These are phyloP conservation scores for Microcebus jonahi DNA, from an alignment of 2,113 vertebrate species.

Conservation along the genomic window DNA sequence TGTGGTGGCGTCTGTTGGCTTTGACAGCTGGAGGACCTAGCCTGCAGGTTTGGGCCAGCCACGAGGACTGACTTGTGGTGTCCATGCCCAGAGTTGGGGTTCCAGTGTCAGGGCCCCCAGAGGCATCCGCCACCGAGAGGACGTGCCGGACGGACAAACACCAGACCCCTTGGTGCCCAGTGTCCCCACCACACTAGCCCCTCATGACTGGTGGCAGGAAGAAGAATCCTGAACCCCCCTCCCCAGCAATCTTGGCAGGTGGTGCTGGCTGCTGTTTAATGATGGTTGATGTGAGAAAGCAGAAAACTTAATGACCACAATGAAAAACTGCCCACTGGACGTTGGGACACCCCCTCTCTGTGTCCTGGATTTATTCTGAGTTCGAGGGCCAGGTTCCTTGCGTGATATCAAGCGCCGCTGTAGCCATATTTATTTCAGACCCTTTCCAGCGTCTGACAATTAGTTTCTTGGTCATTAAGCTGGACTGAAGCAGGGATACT, in stretches of 20 bases:
- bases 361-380: background rate
- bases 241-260: background rate
- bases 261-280: background rate
- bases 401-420: background rate
- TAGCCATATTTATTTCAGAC: conserved; percentile 43
- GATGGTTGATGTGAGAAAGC: background rate
- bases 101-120: background rate
- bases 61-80: background rate
- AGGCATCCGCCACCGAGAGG: too few species aligned
- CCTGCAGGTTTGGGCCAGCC: background rate
- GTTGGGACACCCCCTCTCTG: background rate
- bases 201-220: background rate
- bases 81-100: background rate
- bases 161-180: background rate
- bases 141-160: background rate
- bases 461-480: conserved; percentile 68
- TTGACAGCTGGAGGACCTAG: background rate
- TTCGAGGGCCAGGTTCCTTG: background rate
- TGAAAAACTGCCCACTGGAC: background rate
- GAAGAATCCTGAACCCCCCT: background rate
- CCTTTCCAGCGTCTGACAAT: conserved; percentile 64
- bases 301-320: background rate
- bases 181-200: background rate
- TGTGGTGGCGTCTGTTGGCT: background rate
- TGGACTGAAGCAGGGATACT: conserved; percentile 41